phyloP scores from a whole-genome alignment of 2,113 vertebrate species.

The Rhinoderma darwinii region DNA sequence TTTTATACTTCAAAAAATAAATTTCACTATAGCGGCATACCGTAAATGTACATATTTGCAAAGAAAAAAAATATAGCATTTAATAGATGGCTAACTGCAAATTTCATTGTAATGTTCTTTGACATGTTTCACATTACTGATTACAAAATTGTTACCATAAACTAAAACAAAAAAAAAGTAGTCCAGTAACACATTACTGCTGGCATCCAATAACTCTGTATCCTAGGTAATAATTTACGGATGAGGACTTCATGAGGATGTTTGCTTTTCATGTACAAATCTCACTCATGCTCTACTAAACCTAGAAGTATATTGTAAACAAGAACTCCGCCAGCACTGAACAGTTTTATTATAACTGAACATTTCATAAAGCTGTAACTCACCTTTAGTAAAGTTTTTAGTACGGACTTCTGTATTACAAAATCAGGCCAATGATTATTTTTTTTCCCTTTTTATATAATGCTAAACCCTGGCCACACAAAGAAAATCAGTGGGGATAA shows the following conservation, averaged over 20 bases:
- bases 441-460: background rate
- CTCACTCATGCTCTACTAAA: constrained; percentile 33
- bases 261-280: background rate
- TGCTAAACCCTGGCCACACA: constrained; percentile 23
- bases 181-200: background rate
- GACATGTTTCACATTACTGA: background rate
- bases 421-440: constrained; percentile 76
- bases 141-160: constrained; percentile 13
- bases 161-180: background rate
- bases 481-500: constrained; percentile 67
- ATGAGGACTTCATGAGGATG: background rate
- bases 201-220: background rate
- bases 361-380: constrained; percentile 72
- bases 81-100: background rate
- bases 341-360: background rate
- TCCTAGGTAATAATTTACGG: background rate
- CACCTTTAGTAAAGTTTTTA: constrained; percentile 61
- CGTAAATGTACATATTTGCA: background rate
- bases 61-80: background rate
- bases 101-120: background rate
- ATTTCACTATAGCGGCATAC: background rate
- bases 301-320: constrained; percentile 44
- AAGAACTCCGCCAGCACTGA: constrained; percentile 23
- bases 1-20: background rate
- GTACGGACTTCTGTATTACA: constrained; percentile 70